These are phyloP conservation scores for Palythoa grandis DNA, from an alignment of 92 coral and sea anemone genomes.

Conservation along the genomic window DNA sequence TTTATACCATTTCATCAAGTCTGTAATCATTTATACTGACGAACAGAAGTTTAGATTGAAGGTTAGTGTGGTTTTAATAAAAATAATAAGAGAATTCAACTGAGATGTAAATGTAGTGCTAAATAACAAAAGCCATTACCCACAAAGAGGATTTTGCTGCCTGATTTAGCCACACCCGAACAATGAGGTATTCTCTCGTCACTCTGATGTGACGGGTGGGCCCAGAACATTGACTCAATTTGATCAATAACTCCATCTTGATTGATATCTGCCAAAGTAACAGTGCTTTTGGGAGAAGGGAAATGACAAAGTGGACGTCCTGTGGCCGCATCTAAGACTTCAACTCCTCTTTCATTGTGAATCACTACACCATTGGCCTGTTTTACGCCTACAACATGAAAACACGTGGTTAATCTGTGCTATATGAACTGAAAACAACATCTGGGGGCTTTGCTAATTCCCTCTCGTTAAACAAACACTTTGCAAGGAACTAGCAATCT, in stretches of 20 bases:
- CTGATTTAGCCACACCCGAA: constrained; percentile 73
- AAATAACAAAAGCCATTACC: constrained; percentile 3
- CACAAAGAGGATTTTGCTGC: constrained; percentile 60
- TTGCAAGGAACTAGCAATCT: no score
- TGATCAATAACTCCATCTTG: constrained; percentile 82
- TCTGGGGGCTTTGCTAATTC: no score
- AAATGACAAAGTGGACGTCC: constrained; percentile 85
- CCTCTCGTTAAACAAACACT: no score
- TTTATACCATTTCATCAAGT: no score
- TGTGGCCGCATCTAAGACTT: constrained; percentile 74
- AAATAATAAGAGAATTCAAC: no score
- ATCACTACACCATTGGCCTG: constrained; percentile 72
- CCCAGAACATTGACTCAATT: constrained; percentile 66
- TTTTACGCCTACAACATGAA: constrained; percentile 16
- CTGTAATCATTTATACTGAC: no score
- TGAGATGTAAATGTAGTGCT: no score
- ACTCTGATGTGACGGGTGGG: constrained; percentile 57
- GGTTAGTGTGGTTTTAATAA: no score
- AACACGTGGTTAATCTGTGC: background rate
- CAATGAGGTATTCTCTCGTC: constrained; percentile 65
- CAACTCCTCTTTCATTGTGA: constrained; percentile 73
- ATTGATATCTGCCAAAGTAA: constrained; percentile 81
- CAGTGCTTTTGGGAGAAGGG: constrained; percentile 56
- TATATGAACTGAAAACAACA: background rate
- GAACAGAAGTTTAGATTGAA: no score